Conservation (phyloP, 2,797 vertebrate genomes). For the Lemur catta region DNA sequence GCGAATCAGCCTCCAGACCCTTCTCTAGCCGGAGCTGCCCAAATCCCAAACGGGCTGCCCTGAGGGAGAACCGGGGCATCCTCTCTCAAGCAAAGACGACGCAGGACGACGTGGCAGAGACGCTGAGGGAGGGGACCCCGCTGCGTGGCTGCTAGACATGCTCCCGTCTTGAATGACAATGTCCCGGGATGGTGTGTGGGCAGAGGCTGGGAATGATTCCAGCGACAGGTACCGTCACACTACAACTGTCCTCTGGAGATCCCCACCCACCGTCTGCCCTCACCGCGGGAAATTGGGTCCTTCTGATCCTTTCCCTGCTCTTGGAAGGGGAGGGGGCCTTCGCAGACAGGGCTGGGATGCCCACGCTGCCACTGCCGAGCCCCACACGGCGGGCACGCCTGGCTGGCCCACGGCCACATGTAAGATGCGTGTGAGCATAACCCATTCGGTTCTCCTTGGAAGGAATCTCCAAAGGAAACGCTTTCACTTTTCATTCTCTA, state of each 20-base stretch:
- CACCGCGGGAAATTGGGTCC: background rate
- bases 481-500: background rate
- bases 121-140: background rate
- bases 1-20: background rate
- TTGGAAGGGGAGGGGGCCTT: background rate
- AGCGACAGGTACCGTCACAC: background rate
- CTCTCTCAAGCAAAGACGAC: background rate
- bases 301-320: background rate
- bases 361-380: rapidly evolving
- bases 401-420: background rate
- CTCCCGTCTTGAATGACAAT: background rate
- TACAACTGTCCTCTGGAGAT: background rate
- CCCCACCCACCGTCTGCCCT: background rate
- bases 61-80: background rate
- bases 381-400: background rate
- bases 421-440: rapidly evolving
- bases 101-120: background rate
- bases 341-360: rapidly evolving
- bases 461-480: background rate
- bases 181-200: background rate
- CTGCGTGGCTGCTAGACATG: rapidly evolving
- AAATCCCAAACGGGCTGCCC: background rate
- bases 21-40: background rate
- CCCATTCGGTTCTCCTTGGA: background rate
- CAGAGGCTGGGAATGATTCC: background rate